These are phyloP conservation scores for Drosophila sucinea DNA, from an alignment of 1,140 invertebrate species.

Conservation along the genomic window DNA sequence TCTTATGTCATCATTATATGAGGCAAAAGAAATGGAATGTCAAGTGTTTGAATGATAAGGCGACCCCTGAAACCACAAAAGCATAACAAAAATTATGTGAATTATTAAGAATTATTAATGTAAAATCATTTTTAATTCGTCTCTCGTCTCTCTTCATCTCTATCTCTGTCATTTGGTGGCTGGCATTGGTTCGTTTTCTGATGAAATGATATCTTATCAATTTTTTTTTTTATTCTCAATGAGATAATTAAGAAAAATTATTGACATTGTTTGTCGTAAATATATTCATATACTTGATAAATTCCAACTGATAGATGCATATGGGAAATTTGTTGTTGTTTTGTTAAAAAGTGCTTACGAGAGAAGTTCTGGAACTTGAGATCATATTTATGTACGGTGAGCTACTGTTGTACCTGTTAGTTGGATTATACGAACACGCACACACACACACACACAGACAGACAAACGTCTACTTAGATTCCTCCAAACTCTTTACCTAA, in stretches of 20 bases:
- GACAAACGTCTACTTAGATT: conserved; percentile 6
- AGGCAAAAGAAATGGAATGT: neutral
- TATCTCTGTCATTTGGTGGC: neutral
- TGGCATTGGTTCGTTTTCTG: neutral
- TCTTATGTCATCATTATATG: neutral
- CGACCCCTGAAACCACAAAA: neutral
- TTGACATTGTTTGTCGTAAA: conserved; percentile 1
- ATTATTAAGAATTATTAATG: neutral
- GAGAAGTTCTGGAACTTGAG: conserved; percentile 2
- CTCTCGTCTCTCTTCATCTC: neutral
- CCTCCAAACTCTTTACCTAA: conserved; percentile 18
- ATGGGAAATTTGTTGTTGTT: neutral
- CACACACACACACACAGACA: neutral
- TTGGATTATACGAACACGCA: neutral
- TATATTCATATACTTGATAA: neutral
- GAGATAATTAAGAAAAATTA: conserved; percentile 11
- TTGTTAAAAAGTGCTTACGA: too few relatives aligned
- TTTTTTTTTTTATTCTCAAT: neutral
- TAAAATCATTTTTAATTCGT: neutral
- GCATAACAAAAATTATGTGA: neutral
- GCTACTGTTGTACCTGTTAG: conserved; percentile 4
- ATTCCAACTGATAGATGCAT: neutral
- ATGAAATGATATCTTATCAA: conserved; percentile 11
- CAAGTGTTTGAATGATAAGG: conserved; percentile 8
- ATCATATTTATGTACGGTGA: neutral